Evolutionary conservation across 1,140 invertebrate species (phyloP), one percentile per base, ranked within the genome.

Genomic region (Heliconius eleuchia): DNA sequence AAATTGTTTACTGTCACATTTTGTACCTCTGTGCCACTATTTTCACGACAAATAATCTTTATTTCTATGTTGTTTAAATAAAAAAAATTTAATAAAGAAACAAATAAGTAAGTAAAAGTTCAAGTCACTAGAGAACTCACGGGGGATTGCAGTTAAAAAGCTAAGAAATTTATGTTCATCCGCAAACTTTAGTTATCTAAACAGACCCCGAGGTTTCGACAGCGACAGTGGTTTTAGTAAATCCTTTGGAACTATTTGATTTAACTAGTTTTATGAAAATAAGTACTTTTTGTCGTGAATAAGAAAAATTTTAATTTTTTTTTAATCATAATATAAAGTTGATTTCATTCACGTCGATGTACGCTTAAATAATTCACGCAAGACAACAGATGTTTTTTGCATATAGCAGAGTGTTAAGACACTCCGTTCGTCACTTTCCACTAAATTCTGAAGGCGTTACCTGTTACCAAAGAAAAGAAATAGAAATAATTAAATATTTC

Each of bases 71-170:
- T 30, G 13, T 66, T 66, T 50, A 50, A 30, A 46, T 50, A 72
- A 72, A 72, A 72, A 72, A n/a, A 72, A n/a, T 27, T 66, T 23
- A 3, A n/a, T 27, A 66, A 66, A 66, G 57, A 27, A 39, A 72
- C 39, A 72, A 72, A 18, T 39, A 73, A 73, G 42, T 73, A 73
- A 73, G n/a, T 73, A 46, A 73, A 73, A 50, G 27, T 73, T 3
- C 72, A 73, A 42, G 72, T 27, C 39, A 73, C 34, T 27, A 66
- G 60, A 66, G 60, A 66, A 66, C 27, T 66, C 60, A 66, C 23
- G 23, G 27, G 23, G 60, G 60, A 66, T 66, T 66, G 11, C 60
- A 66, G 60, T 66, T 66, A 66, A 66, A 66, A 66, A 30, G 23
- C 60, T 66, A 66, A 66, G 27, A 66, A 66, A 66, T 66, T 66